phyloP scores from a whole-genome alignment of 2,888 invertebrate genomes.

The Dusona sp. region DNA sequence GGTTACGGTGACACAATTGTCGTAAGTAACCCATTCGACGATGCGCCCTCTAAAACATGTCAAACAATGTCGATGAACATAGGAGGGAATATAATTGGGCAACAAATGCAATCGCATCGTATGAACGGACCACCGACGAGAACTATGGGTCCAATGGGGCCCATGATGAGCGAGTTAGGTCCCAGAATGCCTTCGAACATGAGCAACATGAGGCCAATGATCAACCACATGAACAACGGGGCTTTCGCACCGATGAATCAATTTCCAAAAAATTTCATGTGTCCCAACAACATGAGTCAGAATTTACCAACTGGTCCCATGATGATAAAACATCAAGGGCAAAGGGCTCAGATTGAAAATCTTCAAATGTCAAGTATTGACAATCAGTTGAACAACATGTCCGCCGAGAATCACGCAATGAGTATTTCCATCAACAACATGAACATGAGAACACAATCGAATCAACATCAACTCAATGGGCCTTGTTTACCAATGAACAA shows the following conservation, averaged over 20 bases:
- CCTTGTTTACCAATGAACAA: constrained; percentile 79
- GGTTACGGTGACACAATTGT: constrained; percentile 97
- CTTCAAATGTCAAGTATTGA: constrained; percentile 80
- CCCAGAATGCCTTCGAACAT: constrained; percentile 83
- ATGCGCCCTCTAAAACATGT: constrained; percentile 88
- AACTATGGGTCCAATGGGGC: constrained; percentile 87
- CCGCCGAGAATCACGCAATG: constrained; percentile 6
- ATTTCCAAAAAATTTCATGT: constrained; percentile 87
- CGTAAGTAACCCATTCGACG: constrained; percentile 97
- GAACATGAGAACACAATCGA: constrained; percentile 80
- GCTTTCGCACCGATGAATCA: constrained; percentile 90
- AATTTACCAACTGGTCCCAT: constrained; percentile 85
- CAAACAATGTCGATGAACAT: constrained; percentile 85
- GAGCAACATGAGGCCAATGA: constrained; percentile 82
- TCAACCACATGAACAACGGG: constrained; percentile 84
- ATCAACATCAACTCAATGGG: constrained; percentile 78
- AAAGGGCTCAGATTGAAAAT: constrained; percentile 84
- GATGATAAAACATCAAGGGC: constrained; percentile 87
- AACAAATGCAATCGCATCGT: constrained; percentile 85
- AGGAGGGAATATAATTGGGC: constrained; percentile 48
- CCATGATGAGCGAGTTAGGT: constrained; percentile 82
- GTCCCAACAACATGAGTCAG: constrained; percentile 84
- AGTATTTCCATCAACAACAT: constrained; percentile 80
- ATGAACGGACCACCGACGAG: constrained; percentile 88
- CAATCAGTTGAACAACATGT: constrained; percentile 8